Conservation (phyloP, 2,888 invertebrate species). For the Ormia ochracea region DNA sequence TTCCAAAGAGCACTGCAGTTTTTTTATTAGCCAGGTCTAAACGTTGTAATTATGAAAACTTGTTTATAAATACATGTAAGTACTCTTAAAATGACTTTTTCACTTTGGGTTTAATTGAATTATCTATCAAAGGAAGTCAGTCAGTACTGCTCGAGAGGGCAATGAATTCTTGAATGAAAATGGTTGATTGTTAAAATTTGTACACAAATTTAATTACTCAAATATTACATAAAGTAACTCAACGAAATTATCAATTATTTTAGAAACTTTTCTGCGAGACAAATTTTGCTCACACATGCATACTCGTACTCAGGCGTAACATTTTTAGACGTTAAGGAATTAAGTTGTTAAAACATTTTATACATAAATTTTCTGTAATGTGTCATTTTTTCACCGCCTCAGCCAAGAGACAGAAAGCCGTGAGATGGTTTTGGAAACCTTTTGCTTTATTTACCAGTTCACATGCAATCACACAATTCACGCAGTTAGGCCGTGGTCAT, state of each 20-base stretch:
- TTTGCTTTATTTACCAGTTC: conserved; percentile 25
- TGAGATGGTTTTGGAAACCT: not conserved
- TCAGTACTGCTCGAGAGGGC: not conserved
- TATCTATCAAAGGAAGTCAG: not conserved
- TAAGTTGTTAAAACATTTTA: conserved; percentile 50
- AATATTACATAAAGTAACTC: not conserved
- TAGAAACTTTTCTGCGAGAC: not conserved
- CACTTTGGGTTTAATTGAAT: conserved; percentile 9
- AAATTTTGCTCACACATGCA: not conserved
- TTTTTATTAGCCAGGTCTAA: conserved; percentile 14
- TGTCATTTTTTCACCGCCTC: conserved; percentile 44
- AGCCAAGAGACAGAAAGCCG: not conserved
- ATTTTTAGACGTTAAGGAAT: conserved; percentile 34
- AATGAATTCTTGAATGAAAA: conserved; percentile 3
- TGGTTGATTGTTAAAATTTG: not conserved
- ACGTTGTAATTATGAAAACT: conserved; percentile 21
- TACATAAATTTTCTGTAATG: conserved; percentile 50
- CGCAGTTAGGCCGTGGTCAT: conserved; percentile 33
- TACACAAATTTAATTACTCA: not conserved
- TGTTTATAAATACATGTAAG: conserved; percentile 1
- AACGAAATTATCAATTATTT: not conserved
- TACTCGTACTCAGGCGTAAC: no score
- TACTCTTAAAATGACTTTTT: conserved; percentile 4
- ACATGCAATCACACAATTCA: conserved; percentile 43
- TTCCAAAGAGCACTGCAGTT: conserved; percentile 3